Evolutionary conservation across 2,113 vertebrate genomes (phyloP), one percentile per base, ranked within the genome.

Genomic region (Galbula dea): DNA sequence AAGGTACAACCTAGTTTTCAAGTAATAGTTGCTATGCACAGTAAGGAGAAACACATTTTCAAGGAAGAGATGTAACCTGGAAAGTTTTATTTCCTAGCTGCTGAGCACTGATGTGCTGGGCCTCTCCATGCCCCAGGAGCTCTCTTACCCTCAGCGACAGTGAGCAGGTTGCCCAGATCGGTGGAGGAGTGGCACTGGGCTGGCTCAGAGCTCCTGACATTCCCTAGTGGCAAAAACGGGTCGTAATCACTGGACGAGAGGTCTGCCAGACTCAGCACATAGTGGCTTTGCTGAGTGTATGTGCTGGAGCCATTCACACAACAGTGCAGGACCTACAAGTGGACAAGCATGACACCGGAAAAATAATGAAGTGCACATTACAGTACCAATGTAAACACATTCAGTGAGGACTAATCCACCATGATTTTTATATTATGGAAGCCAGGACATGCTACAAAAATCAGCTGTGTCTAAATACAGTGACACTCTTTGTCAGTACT

Each of bases 261-360:
- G 95, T 99, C 99, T 0, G 99, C 98, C 94, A 99, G 97, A 61
- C 98, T 99, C 95, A 99, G 96, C 52, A 98, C 98, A 26, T 99
- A 99, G 96, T 98, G 98, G 97, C 98, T 99, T 93, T 99, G 99
- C 81, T 99, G 99, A 11, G 98, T 98, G 58, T 99, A 98, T 3
- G 99, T 98, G 95, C 97, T 99, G 54, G 99, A 99, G 79, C 99
- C 99, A 3, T 98, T 99, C 80, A 99, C 98, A 51, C 99, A 99
- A 79, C 98, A 99, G 97, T 99, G 99, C 39, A 99, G 97, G 84
- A 99, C 98, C 99, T 99, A 96, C 12, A 30, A 71, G 91, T 30
- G 80, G 30, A 80, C n/a, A 37, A 72, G 32, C 8, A 6, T 3
- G 41, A 32, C 24, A 8, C 8, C 3, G 32, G 29, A 41, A 9